A percentile compares a stretch with the other conserved stretches of the same genome.
These are phyloP conservation scores for Ptychodera flava DNA, from an alignment of 35 echinoderm and acorn worm species.

Conservation along the genomic window DNA sequence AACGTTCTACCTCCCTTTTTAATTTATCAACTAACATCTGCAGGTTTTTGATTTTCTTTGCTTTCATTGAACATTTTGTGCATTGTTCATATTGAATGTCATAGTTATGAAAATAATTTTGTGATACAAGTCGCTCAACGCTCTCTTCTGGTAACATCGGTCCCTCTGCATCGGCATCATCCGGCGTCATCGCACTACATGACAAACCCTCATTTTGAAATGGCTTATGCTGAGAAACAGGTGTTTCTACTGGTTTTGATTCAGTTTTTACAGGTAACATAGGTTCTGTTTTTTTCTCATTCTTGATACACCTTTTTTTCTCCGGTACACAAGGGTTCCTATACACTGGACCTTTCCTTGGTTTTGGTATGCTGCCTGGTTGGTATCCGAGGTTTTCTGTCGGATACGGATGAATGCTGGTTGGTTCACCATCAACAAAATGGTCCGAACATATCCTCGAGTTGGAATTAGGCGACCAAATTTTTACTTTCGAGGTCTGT, in stretches of 20 bases:
- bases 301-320: neutral
- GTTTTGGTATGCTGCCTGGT: neutral
- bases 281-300: neutral
- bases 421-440: slow-evolving; percentile 40
- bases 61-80: neutral
- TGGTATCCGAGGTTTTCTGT: slow-evolving; percentile 43
- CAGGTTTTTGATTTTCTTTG: slow-evolving; percentile 8
- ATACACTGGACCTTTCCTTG: slow-evolving; percentile 3
- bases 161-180: neutral
- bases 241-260: neutral
- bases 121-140: too few species aligned
- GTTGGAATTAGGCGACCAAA: slow-evolving; percentile 23
- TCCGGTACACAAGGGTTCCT: slow-evolving; percentile 10
- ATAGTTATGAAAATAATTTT: too few species aligned
- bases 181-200: slow-evolving; percentile 11
- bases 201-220: slow-evolving; percentile 4
- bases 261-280: neutral
- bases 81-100: too few species aligned
- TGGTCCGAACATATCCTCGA: slow-evolving; percentile 35
- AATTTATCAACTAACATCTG: neutral
- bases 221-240: neutral
- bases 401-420: slow-evolving; percentile 28
- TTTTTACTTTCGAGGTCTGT: slow-evolving; percentile 20
- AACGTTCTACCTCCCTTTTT: slow-evolving; percentile 10
- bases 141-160: too few species aligned